Conservation (phyloP, 2,113 vertebrate species). For the Semnornis frantzii region DNA sequence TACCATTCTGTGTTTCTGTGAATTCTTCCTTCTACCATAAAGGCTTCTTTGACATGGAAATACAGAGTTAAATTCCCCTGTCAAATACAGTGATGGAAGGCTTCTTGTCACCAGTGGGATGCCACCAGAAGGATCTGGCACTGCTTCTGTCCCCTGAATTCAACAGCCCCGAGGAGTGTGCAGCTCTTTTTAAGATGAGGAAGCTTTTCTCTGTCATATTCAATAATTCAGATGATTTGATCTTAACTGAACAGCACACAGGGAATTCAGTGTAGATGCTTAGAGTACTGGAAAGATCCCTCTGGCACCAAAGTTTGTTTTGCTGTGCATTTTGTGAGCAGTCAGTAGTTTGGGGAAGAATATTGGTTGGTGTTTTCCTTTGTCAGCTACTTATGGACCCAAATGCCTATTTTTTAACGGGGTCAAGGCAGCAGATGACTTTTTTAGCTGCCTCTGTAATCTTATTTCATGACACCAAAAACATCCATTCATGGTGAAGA, state of each 20-base stretch:
- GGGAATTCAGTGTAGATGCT: slow-evolving; percentile 10
- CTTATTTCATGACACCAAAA: background rate
- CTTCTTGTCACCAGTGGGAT: background rate
- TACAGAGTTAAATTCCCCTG: slow-evolving; percentile 5
- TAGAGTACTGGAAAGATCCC: slow-evolving; percentile 6
- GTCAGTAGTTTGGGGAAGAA: background rate
- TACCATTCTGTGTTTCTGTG: too few species aligned
- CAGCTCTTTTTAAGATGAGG: slow-evolving; percentile 28
- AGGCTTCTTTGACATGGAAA: background rate
- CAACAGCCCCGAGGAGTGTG: background rate
- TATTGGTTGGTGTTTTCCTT: background rate
- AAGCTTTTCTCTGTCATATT: slow-evolving; percentile 48
- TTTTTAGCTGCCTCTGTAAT: background rate
- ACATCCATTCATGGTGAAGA: background rate
- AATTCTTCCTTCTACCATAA: background rate
- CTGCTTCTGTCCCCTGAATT: slow-evolving; percentile 24
- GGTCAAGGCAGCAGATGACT: background rate
- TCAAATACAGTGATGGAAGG: background rate
- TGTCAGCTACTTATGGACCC: background rate
- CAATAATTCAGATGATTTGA: slow-evolving; percentile 46
- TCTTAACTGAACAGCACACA: slow-evolving; percentile 11
- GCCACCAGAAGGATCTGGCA: slow-evolving; percentile 31
- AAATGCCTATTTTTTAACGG: background rate
- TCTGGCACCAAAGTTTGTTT: slow-evolving; percentile 27
- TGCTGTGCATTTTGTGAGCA: background rate